phyloP scores from a whole-genome alignment of 2,888 invertebrate species.

The Lumbricus terrestris region DNA sequence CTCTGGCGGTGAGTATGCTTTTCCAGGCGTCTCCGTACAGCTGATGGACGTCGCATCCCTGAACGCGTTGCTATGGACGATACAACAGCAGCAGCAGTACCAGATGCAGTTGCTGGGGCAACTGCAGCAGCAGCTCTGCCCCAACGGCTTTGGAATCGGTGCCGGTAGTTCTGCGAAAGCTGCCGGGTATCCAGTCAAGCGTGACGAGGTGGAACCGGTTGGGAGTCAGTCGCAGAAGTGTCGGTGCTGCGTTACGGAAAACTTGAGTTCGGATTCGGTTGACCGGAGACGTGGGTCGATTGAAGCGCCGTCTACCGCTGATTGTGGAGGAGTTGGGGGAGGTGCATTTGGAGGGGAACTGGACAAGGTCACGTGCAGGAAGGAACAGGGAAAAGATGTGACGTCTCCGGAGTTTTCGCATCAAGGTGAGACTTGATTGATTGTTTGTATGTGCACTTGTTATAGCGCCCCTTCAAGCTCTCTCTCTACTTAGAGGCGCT shows the following conservation, averaged over 20 bases:
- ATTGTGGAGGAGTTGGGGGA: neutral
- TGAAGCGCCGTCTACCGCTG: neutral
- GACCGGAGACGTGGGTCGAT: neutral
- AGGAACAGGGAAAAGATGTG: neutral
- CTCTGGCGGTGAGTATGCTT: neutral
- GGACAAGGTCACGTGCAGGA: neutral
- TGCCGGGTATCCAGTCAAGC: neutral
- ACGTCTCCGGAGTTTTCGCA: neutral
- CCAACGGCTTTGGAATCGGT: neutral
- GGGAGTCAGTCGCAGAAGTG: neutral
- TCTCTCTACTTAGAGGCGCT: too few species aligned
- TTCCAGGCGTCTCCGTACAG: neutral
- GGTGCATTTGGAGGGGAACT: neutral
- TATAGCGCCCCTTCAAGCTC: too few species aligned
- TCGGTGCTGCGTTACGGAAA: neutral
- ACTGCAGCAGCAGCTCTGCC: neutral
- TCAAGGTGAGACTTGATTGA: neutral
- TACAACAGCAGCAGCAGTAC: constrained; percentile 4
- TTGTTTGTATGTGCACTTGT: too few species aligned
- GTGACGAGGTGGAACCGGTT: neutral
- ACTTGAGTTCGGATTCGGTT: neutral
- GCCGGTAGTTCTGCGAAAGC: neutral
- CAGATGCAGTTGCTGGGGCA: constrained; percentile 5
- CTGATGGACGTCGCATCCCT: neutral
- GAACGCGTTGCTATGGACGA: neutral